These are phyloP conservation scores for Agrotis puta DNA, from an alignment of 2,888 invertebrate genomes.

Conservation along the genomic window DNA sequence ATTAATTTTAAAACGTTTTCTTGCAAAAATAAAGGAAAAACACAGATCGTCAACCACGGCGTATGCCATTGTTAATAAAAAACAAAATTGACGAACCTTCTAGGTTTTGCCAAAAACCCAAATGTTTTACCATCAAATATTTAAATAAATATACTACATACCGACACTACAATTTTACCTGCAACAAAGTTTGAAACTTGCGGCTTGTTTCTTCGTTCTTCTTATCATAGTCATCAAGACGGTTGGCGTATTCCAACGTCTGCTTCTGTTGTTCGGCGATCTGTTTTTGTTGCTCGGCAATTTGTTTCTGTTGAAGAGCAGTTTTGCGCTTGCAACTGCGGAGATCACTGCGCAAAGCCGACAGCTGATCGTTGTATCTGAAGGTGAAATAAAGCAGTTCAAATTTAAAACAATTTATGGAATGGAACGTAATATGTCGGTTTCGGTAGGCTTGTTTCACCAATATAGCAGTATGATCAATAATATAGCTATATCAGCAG, in stretches of 20 bases:
- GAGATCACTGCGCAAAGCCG: slow-evolving; percentile 94
- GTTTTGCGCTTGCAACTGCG: slow-evolving; percentile 95
- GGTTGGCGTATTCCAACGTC: slow-evolving; percentile 94
- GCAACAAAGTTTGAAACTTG: slow-evolving; percentile 96
- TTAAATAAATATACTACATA: slow-evolving; percentile 48
- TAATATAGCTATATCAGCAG: too few relatives aligned
- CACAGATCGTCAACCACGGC: not conserved
- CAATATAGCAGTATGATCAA: slow-evolving; percentile 1
- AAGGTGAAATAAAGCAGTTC: slow-evolving; percentile 9
- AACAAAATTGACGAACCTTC: not conserved
- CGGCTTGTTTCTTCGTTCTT: slow-evolving; percentile 97
- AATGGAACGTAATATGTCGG: not conserved
- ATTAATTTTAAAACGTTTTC: not conserved
- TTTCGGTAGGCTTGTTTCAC: not conserved
- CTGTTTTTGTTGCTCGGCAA: slow-evolving; percentile 94
- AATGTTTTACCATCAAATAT: not conserved
- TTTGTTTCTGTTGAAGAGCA: slow-evolving; percentile 96
- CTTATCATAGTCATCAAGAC: slow-evolving; percentile 97
- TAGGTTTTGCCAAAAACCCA: not conserved
- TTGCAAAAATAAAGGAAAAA: not conserved
- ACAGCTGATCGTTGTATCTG: slow-evolving; percentile 95
- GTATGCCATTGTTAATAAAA: not conserved
- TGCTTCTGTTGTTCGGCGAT: slow-evolving; percentile 94
- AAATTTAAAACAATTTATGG: slow-evolving; percentile 2
- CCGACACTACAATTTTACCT: slow-evolving; percentile 85